A percentile compares a stretch with the other conserved stretches of the same genome.
Conservation (phyloP, 2,113 vertebrate genomes). For the Alosa alosa region DNA sequence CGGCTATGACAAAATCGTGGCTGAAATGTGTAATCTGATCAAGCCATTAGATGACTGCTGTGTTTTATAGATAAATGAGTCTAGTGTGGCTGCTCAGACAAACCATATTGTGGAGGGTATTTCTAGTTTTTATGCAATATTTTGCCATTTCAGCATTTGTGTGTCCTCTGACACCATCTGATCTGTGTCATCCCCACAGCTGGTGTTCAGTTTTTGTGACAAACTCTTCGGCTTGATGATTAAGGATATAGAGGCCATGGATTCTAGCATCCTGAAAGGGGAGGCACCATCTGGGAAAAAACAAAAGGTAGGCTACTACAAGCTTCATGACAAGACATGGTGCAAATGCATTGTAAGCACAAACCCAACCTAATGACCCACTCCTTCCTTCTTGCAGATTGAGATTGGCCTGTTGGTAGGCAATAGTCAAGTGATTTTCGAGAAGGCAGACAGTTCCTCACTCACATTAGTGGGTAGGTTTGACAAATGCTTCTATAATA, state of each 20-base stretch:
- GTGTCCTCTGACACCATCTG: not conserved
- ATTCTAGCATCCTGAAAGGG: conserved; percentile 91
- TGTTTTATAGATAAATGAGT: too few species aligned
- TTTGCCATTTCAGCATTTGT: not conserved
- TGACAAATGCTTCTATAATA: not conserved
- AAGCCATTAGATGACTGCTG: not conserved
- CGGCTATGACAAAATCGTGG: too few species aligned
- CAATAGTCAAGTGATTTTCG: conserved; percentile 97
- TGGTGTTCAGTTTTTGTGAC: conserved; percentile 95
- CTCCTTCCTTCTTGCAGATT: conserved; percentile 72
- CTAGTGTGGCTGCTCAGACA: too few species aligned
- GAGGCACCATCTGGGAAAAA: conserved; percentile 83
- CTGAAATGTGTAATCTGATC: too few species aligned
- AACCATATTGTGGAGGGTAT: not conserved
- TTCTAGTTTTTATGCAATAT: not conserved
- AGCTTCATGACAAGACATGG: not conserved
- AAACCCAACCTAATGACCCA: not conserved
- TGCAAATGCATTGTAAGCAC: not conserved
- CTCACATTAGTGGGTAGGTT: conserved; percentile 89
- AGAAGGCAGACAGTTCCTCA: conserved; percentile 93
- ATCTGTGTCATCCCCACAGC: conserved; percentile 63
- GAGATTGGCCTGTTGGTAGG: conserved; percentile 90
- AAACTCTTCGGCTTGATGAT: conserved; percentile 93
- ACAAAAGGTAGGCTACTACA: conserved; percentile 79
- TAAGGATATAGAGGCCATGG: conserved; percentile 96